A percentile compares a stretch with the other conserved stretches of the same genome.
These are phyloP conservation scores for Tipula confusa DNA, from an alignment of 2,888 invertebrate genomes.

Conservation along the genomic window DNA sequence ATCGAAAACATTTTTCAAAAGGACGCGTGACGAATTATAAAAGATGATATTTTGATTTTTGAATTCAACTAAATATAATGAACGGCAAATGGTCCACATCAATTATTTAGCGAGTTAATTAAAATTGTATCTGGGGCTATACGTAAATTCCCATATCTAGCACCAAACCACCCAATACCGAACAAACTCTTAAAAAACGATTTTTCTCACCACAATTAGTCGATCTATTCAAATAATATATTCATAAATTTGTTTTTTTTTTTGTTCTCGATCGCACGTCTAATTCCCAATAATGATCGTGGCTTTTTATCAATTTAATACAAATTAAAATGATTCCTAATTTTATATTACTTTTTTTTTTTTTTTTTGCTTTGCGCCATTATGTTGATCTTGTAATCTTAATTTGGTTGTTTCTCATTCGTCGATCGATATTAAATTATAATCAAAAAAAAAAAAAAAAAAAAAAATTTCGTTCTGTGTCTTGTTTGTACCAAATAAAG, in stretches of 20 bases:
- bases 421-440: slow-evolving; percentile 14
- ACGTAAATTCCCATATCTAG: background rate
- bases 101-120: background rate
- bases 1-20: background rate
- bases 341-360: background rate
- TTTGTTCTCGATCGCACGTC: background rate
- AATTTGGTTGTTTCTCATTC: background rate
- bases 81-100: background rate
- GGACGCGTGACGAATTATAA: slow-evolving; percentile 25
- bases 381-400: background rate
- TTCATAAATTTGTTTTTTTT: too few species aligned
- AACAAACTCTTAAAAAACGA: background rate
- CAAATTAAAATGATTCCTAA: slow-evolving; percentile 3
- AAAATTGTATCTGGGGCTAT: background rate
- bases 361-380: background rate
- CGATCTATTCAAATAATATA: background rate
- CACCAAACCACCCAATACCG: background rate
- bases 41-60: slow-evolving; percentile 14
- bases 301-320: slow-evolving; percentile 14
- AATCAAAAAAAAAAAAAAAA: too few species aligned
- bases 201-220: background rate
- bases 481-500: background rate
- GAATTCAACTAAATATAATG: background rate
- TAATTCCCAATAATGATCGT: slow-evolving; percentile 12
- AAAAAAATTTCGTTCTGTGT: background rate